phyloP scores from a whole-genome alignment of 2,113 vertebrate genomes.

The Myotis davidii region DNA sequence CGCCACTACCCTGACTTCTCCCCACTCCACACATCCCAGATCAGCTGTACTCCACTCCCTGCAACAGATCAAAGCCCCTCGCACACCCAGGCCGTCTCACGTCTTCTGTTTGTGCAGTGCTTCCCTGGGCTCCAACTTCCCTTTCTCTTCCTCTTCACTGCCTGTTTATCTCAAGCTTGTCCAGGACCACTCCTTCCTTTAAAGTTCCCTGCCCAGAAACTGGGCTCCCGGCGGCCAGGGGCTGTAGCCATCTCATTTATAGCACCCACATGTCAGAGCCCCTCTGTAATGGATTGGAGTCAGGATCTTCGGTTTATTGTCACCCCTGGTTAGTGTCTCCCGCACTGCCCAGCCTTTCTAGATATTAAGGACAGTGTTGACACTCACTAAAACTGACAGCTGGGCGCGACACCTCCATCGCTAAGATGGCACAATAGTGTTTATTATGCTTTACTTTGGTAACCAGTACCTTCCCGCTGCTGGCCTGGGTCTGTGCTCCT shows the following conservation, averaged over 20 bases:
- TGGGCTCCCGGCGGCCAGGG: not conserved
- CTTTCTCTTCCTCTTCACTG: not conserved
- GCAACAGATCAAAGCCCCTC: not conserved
- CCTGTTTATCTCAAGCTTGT: not conserved
- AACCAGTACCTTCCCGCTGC: not conserved
- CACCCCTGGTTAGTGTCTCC: not conserved
- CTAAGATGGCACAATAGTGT: not conserved
- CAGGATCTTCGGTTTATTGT: not conserved
- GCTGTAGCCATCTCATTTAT: not conserved
- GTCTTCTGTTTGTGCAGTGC: not conserved
- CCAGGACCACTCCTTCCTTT: not conserved
- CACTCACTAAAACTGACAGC: conserved; percentile 1
- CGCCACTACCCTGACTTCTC: not conserved
- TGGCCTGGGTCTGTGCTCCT: not conserved
- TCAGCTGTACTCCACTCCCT: not conserved
- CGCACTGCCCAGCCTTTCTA: not conserved
- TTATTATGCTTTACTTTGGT: not conserved
- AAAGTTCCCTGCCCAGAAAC: not conserved
- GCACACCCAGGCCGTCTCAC: not conserved
- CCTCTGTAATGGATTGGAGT: not conserved
- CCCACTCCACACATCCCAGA: not conserved
- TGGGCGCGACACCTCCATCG: not conserved
- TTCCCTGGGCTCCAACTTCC: not conserved
- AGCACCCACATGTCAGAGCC: not conserved
- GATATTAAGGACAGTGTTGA: not conserved